Base-by-base conservation (phyloP, 2,113 vertebrate genomes). In the Pardalotus punctatus region DNA sequence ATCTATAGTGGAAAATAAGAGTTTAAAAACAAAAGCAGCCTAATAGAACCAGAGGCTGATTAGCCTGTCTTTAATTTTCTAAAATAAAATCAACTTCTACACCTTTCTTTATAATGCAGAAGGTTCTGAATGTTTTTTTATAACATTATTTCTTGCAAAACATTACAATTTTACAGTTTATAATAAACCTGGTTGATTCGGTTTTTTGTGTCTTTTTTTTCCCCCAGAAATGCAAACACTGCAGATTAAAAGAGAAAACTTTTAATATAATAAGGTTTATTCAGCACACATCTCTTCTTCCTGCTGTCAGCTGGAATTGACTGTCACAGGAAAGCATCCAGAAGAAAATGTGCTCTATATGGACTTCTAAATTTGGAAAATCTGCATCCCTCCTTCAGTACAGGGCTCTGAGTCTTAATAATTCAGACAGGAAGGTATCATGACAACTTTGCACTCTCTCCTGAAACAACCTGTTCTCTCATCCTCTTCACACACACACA, bases 291-390 rank as follows among this genome's bases (percentile, higher is more conserved):
- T 91, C 12, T 88, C 81, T 93, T 95, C 78, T 92, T 87, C 82
- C 92, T 90, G 82, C 71, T 96, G 85, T 88, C 94, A 95, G 74
- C 82, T 76, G 54, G 79, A 93, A 88, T 50, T 76, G 81, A 56
- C 73, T 93, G 84, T 40, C 57, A 76, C 70, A 90, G 70, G 78
- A 93, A 91, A 81, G 73, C 51, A 82, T 43, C 5, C 2, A 71
- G 92, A 82, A 86, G 78, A 94, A 90, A 93, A 92, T 67, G 20
- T 69, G 62, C 76, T 82, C 81, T 65, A 12, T 48, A 79, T 0
- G 3, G 88, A 45, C 45, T 88, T 95, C 90, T 93, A 95, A 93
- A 86, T 94, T 69, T 83, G 90, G 90, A 92, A 95, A 90, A 80
- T 86, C 50, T 88, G 42, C 38, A 70, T 90, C 35, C 40, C 84